A percentile compares a stretch with the other conserved stretches of the same genome.
phyloP scores from a whole-genome alignment of 2,888 invertebrate genomes.

The Oscheius sp. region DNA sequence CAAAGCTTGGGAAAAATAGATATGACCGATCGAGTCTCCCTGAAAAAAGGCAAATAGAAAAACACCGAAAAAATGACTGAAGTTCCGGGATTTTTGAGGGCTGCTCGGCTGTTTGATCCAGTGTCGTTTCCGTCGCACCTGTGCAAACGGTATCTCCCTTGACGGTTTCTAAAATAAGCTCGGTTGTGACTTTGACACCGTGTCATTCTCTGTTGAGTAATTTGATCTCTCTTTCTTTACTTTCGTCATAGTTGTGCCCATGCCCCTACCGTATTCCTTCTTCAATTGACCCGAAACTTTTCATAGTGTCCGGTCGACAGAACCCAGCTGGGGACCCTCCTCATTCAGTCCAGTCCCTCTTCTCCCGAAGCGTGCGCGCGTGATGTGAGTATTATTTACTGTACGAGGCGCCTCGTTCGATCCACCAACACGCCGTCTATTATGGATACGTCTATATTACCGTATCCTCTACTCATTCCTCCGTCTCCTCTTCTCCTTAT shows the following conservation, averaged over 20 bases:
- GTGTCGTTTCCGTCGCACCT: constrained; percentile 34
- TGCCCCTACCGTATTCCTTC: not conserved
- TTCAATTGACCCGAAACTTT: too few species aligned
- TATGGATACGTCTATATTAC: constrained; percentile 34
- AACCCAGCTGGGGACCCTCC: not conserved
- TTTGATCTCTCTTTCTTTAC: constrained; percentile 1
- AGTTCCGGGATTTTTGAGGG: not conserved
- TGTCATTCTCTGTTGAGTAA: constrained; percentile 1
- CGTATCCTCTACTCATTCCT: constrained; percentile 19
- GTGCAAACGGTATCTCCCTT: constrained; percentile 19
- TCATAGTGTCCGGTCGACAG: not conserved
- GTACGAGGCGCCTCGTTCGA: constrained; percentile 30
- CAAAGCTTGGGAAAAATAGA: too few species aligned
- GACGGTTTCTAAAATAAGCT: constrained; percentile 36
- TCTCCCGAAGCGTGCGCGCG: constrained; percentile 31
- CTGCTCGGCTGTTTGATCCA: constrained; percentile 27
- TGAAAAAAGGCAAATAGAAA: too few species aligned
- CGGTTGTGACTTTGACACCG: constrained; percentile 14
- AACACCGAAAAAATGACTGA: not conserved
- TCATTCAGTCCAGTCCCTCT: constrained; percentile 23
- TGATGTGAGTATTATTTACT: constrained; percentile 37
- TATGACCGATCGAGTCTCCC: too few species aligned
- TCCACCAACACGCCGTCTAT: constrained; percentile 32
- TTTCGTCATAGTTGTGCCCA: not conserved
- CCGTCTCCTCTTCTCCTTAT: too few species aligned